phyloP scores from a whole-genome alignment of 2,113 vertebrate species.

The Sinosuthora webbiana region DNA sequence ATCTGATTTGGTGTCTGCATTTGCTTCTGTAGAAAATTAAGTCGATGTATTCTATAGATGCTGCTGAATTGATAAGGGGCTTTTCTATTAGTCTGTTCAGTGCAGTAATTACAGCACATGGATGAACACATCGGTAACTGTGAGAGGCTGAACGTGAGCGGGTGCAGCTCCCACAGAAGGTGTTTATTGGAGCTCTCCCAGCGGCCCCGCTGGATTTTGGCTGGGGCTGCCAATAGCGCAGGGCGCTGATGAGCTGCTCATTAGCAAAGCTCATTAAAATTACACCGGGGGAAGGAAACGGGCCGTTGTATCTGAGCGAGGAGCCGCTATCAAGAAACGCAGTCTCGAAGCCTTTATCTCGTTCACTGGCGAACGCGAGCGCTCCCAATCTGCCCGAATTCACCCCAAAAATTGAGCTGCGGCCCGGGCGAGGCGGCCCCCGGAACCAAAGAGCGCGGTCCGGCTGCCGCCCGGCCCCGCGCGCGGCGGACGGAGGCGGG shows the following conservation, averaged over 20 bases:
- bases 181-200: not conserved
- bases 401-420: accelerated
- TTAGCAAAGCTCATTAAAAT: not conserved
- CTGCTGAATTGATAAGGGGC: accelerated
- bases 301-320: accelerated
- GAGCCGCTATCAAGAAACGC: not conserved
- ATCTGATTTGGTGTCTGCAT: not conserved
- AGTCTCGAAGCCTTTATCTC: accelerated
- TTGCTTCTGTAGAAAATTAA: not conserved
- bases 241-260: not conserved
- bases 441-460: slow-evolving; percentile 11
- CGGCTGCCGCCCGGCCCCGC: not conserved
- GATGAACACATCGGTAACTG: accelerated
- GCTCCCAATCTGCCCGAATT: not conserved
- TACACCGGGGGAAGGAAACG: not conserved
- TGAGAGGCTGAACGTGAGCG: accelerated
- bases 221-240: not conserved
- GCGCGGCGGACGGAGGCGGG: not conserved
- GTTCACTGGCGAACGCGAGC: not conserved
- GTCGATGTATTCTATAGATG: accelerated
- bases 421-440: accelerated
- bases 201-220: not conserved
- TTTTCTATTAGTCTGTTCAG: not conserved
- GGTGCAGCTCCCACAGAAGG: not conserved
- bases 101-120: accelerated